phyloP scores from a whole-genome alignment of 2,888 invertebrate genomes.

The Cryptocephalus moraei region DNA sequence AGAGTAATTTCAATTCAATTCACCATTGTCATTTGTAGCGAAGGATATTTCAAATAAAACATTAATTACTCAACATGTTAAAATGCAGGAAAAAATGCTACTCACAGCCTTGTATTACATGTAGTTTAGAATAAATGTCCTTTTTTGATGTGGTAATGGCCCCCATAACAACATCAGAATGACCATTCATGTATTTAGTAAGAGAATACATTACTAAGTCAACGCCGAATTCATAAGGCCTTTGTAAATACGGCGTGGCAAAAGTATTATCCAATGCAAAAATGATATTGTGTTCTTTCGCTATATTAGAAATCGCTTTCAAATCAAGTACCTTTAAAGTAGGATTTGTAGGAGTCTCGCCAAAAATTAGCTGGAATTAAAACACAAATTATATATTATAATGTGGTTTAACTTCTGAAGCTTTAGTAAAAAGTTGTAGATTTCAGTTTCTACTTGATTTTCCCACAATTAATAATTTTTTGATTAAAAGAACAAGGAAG shows the following conservation, averaged over 20 bases:
- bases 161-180: constrained; percentile 23
- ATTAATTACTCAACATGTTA: too few relatives aligned
- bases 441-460: background rate
- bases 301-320: constrained; percentile 49
- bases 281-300: constrained; percentile 35
- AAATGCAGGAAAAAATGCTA: background rate
- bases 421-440: too few relatives aligned
- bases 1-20: too few relatives aligned
- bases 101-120: constrained; percentile 12
- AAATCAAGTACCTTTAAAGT: constrained; percentile 75
- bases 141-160: constrained; percentile 15
- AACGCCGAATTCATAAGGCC: constrained; percentile 22
- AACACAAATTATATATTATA: background rate
- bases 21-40: too few relatives aligned
- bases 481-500: background rate
- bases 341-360: constrained; percentile 89
- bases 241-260: constrained; percentile 19
- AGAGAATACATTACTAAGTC: constrained; percentile 22
- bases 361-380: constrained; percentile 66
- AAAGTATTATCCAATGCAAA: constrained; percentile 19
- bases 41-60: too few relatives aligned
- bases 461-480: background rate
- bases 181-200: constrained; percentile 25
- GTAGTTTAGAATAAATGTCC: constrained; percentile 40
- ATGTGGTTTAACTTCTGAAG: too few relatives aligned